These are phyloP conservation scores for Drosophila yooni DNA, from an alignment of 2,888 invertebrate species.

Conservation along the genomic window DNA sequence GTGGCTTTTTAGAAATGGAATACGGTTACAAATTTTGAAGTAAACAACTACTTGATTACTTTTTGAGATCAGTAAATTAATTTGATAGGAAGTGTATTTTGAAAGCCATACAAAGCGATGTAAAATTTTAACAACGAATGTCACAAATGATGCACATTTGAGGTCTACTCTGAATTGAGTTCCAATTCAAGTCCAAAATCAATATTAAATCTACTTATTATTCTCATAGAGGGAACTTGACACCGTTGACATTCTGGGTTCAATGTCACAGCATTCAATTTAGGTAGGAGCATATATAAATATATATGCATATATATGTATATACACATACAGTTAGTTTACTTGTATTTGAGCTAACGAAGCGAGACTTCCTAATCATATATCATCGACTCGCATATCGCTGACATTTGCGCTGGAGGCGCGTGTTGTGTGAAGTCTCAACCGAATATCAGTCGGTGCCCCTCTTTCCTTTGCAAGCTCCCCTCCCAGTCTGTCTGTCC, in stretches of 20 bases:
- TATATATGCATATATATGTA: background rate
- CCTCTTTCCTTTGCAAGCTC: background rate
- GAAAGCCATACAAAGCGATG: no score
- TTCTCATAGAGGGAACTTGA: background rate
- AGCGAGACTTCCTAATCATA: slow-evolving; percentile 76
- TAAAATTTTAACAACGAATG: background rate
- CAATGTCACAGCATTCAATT: background rate
- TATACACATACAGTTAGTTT: background rate
- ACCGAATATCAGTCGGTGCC: background rate
- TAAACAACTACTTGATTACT: background rate
- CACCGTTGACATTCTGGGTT: background rate
- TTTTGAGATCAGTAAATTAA: background rate
- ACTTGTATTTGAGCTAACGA: slow-evolving; percentile 57
- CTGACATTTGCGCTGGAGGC: slow-evolving; percentile 64
- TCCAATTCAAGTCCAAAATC: background rate
- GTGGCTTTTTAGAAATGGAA: no score
- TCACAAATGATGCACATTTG: background rate
- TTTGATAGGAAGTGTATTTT: background rate
- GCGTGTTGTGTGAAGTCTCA: slow-evolving; percentile 74
- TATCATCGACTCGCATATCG: slow-evolving; percentile 79
- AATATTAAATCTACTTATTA: background rate
- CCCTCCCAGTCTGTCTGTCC: slow-evolving; percentile 4
- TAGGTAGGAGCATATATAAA: background rate
- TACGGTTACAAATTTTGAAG: background rate
- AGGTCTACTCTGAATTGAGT: background rate